Evolutionary conservation across 2,797 vertebrate genomes (phyloP), one percentile per base, ranked within the genome.

Genomic region (Lacerta bilineata): DNA sequence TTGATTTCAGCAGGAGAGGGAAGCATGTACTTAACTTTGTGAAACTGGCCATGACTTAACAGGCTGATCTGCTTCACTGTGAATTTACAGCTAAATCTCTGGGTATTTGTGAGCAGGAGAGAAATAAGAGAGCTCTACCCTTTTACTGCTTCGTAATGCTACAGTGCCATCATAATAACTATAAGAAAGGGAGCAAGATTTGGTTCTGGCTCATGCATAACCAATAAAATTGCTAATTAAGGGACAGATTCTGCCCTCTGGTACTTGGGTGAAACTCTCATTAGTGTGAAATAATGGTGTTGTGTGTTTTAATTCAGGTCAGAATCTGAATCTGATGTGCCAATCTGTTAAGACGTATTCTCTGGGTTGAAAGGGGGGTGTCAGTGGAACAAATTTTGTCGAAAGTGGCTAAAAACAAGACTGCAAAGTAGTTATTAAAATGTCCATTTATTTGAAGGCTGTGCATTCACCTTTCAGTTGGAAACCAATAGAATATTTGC

Each of bases 221-320:
- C 91, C 20, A 94, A 94, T 90, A 91, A 90, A 94, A 95, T 95
- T 93, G 93, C 95, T 95, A 94, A 93, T 85, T 94, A 95, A 96
- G 91, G 91, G 95, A 93, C 91, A 93, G 93, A 94, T 94, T 95
- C 94, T 94, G 93, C 91, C 92, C 89, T 23, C 4, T 61, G 50
- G 68, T 72, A 68, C 75, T 77, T 68, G 55, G 75, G 17, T 61
- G 41, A 59, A 94, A 91, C 84, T 95, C 95, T 92, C 90, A 91
- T 89, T 93, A 95, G 93, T 93, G 94, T 92, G 94, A 93, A 89
- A 95, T 94, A 93, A 93, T 87, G 91, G 91, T 93, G 93, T 94
- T 89, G 88, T 89, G 88, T 92, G 91, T 88, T 88, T 91, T 93
- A 92, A 93, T 88, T 94, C 90, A 87, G 87, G 90, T 85, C 90